Evolutionary conservation across 2,113 vertebrate species (phyloP), one percentile per base, ranked within the genome.

Genomic region (Sardina pilchardus): DNA sequence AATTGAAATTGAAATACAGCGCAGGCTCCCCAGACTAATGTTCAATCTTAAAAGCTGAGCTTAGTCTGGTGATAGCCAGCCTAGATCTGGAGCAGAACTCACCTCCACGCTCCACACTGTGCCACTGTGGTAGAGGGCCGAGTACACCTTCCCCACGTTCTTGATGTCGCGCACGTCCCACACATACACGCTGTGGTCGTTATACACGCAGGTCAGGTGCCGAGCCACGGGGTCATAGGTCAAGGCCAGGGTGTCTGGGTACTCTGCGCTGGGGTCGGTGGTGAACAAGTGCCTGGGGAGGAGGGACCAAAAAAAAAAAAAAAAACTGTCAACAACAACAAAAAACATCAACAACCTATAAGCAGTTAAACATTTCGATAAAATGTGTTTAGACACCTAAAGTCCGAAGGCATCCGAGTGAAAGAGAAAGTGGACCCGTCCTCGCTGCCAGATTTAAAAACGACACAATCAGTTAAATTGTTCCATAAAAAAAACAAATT

Each of bases 31-130:
- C n/a, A n/a, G n/a, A n/a, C n/a, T n/a, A n/a, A n/a, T n/a, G n/a
- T n/a, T n/a, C n/a, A n/a, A n/a, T n/a, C n/a, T n/a, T n/a, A n/a
- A n/a, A n/a, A n/a, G n/a, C n/a, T n/a, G n/a, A n/a, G n/a, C n/a
- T n/a, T n/a, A n/a, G n/a, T n/a, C n/a, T n/a, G n/a, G n/a, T n/a
- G n/a, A n/a, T n/a, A n/a, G n/a, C n/a, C n/a, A n/a, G n/a, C n/a
- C n/a, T n/a, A n/a, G 39, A 42, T 42, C 39, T 17, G 14, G 50
- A 53, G 50, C 50, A 17, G 17, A 53, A 34, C 63, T 34, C 81
- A 98, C 97, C 95, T 98, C 95, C 0, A 97, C 82, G 0, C 94
- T 95, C 97, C 97, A 99, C 71, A 98, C 93, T 9, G 95, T 95
- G 85, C 95, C 93, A 90, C 96, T 97, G 92, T 98, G 97, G 93